Evolutionary conservation across 2,113 vertebrate species (phyloP).

Genomic region (Dasypus novemcinctus): DNA sequence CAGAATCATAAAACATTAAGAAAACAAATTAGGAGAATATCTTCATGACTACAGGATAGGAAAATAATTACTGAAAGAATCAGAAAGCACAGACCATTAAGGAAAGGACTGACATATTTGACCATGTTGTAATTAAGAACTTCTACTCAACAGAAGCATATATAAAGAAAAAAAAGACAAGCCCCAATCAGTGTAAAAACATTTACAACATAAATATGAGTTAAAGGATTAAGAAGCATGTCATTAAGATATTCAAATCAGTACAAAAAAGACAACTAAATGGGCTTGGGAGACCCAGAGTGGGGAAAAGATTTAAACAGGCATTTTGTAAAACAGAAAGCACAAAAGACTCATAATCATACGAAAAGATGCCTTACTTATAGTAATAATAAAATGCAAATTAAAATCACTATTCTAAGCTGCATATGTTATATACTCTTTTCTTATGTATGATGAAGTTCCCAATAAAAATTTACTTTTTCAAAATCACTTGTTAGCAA

Average conservation of each 20-base stretch:
- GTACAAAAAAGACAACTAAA: background rate
- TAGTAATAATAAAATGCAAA: background rate
- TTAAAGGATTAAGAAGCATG: background rate
- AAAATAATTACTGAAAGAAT: conserved; percentile 8
- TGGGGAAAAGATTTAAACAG: background rate
- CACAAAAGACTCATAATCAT: background rate
- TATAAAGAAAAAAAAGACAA: background rate
- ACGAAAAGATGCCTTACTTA: background rate
- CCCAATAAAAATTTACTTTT: background rate
- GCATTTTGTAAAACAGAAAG: background rate
- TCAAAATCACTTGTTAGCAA: background rate
- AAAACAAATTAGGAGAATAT: background rate
- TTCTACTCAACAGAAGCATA: background rate
- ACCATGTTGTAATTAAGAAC: background rate
- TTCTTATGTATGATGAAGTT: background rate
- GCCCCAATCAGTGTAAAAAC: background rate
- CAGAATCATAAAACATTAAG: conserved; percentile 10
- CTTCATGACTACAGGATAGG: background rate
- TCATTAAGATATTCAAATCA: background rate
- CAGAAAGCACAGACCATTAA: background rate
- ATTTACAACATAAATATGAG: background rate
- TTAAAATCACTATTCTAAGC: conserved; percentile 21
- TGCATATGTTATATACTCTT: background rate
- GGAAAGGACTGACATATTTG: conserved; percentile 3
- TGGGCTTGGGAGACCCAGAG: background rate